These are phyloP conservation scores for Parazoanthus atlanticus DNA, from an alignment of 92 coral and sea anemone genomes.

Conservation along the genomic window DNA sequence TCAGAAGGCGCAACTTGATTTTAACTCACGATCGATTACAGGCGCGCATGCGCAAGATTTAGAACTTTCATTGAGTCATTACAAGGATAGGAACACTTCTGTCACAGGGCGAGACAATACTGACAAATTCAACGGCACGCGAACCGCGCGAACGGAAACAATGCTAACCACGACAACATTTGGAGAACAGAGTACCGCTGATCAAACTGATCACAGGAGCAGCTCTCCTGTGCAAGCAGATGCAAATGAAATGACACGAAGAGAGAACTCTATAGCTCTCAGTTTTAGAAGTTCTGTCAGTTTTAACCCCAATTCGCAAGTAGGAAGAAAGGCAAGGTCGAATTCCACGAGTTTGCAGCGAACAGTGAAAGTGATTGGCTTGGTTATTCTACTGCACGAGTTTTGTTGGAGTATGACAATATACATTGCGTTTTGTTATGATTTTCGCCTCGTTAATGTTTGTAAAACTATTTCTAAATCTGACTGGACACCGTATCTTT, in stretches of 20 bases:
- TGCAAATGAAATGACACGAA: neutral
- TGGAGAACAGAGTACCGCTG: neutral
- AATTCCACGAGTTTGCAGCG: constrained; percentile 20
- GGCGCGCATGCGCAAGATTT: neutral
- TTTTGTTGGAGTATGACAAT: constrained; percentile 28
- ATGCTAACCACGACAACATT: neutral
- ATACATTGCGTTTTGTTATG: constrained; percentile 14
- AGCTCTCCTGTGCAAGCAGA: neutral
- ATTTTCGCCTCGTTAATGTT: neutral
- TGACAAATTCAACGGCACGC: neutral
- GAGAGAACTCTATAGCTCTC: neutral
- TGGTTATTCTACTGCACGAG: constrained; percentile 14
- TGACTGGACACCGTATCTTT: constrained; percentile 11
- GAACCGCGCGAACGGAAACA: neutral
- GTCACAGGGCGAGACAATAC: neutral
- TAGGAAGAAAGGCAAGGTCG: neutral
- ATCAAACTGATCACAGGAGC: neutral
- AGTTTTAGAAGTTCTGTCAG: neutral
- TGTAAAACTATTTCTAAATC: constrained; percentile 10
- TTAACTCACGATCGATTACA: constrained; percentile 6
- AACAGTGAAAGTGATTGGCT: constrained; percentile 20
- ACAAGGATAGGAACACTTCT: neutral
- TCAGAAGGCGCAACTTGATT: constrained; percentile 29
- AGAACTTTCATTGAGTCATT: neutral
- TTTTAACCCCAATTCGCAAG: neutral